A percentile compares a stretch with the other conserved stretches of the same genome.
These are phyloP conservation scores for Notocelia uddmanniana DNA, from an alignment of 2,888 invertebrate genomes.

Conservation along the genomic window DNA sequence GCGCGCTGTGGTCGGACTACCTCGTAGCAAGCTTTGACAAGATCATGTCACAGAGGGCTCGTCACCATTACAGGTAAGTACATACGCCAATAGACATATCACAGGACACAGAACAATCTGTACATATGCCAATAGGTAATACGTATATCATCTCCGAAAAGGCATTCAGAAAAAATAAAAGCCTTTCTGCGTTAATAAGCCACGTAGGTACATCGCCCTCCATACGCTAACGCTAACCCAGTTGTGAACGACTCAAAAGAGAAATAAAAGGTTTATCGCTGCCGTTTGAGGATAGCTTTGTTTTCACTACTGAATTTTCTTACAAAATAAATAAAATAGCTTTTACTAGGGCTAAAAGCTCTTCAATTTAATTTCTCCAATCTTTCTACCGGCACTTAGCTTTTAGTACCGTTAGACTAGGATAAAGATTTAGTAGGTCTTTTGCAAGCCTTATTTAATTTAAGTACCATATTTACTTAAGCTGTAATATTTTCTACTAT, in stretches of 20 bases:
- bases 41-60: constrained; percentile 92
- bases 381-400: constrained; percentile 1
- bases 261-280: not conserved
- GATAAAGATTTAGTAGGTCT: too few relatives aligned
- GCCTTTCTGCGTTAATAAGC: not conserved
- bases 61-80: constrained; percentile 91
- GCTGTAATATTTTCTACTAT: not conserved
- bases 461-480: too few relatives aligned
- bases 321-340: constrained; percentile 1
- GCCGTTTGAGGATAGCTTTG: not conserved
- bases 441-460: too few relatives aligned
- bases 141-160: too few relatives aligned
- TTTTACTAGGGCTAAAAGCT: constrained; percentile 17
- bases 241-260: not conserved
- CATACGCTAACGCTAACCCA: not conserved
- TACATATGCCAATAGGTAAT: not conserved
- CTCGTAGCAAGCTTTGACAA: constrained; percentile 93
- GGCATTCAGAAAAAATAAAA: not conserved
- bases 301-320: not conserved
- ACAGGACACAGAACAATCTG: not conserved
- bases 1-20: constrained; percentile 93
- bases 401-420: not conserved
- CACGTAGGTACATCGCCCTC: not conserved
- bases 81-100: too few relatives aligned
- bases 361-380: constrained; percentile 12